A percentile compares a stretch with the other conserved stretches of the same genome.
phyloP scores from a whole-genome alignment of 1,140 invertebrate species.

The Drosophila nebulosa region DNA sequence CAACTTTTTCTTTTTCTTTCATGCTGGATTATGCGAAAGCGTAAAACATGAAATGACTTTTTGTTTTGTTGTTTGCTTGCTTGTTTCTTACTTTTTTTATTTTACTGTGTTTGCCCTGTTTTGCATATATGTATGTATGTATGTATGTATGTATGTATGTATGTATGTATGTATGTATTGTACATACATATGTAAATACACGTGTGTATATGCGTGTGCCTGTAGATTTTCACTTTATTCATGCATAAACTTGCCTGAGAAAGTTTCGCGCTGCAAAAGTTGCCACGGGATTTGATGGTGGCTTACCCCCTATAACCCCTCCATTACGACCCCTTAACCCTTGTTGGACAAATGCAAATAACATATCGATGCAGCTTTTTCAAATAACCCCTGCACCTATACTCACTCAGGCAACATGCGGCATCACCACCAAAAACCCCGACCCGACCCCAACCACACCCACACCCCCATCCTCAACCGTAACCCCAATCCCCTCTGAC shows the following conservation, averaged over 20 bases:
- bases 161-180: background rate
- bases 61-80: background rate
- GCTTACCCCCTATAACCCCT: constrained; percentile 1
- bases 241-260: constrained; percentile 68
- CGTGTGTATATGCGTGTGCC: background rate
- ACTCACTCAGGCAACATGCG: background rate
- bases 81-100: background rate
- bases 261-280: constrained; percentile 68
- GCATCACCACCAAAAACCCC: background rate
- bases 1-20: constrained; percentile 1
- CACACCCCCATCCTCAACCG: background rate
- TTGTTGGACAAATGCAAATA: constrained; percentile 65
- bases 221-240: constrained; percentile 10
- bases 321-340: background rate
- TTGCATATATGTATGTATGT: background rate
- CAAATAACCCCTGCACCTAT: constrained; percentile 37
- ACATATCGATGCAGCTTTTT: constrained; percentile 75
- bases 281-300: constrained; percentile 53
- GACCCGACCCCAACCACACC: background rate
- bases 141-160: background rate
- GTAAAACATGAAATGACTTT: constrained; percentile 14
- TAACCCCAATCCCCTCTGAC: background rate
- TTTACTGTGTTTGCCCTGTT: constrained; percentile 13
- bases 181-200: background rate
- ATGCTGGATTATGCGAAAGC: constrained; percentile 9